Evolutionary conservation across 2,888 invertebrate species (phyloP).

Genomic region (Tipula helvola): DNA sequence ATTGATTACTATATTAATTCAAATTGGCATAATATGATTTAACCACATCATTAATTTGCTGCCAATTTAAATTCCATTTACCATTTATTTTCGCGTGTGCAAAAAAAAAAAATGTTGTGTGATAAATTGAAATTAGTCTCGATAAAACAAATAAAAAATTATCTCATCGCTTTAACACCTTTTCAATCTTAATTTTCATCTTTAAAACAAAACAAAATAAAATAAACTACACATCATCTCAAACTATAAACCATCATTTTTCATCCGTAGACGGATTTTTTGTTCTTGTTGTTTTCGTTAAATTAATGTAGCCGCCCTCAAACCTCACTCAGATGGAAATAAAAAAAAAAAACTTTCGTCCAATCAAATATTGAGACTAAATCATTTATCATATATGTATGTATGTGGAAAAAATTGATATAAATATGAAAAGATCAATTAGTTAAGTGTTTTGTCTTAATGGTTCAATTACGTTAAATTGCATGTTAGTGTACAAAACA

Average conservation of each 20-base stretch:
- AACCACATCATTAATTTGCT: neutral
- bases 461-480: neutral
- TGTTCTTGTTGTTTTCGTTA: neutral
- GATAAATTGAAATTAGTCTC: neutral
- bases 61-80: neutral
- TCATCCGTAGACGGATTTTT: neutral
- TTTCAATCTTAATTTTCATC: neutral
- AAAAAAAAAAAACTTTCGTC: neutral
- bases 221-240: neutral
- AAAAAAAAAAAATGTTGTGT: neutral
- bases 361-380: neutral
- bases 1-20: neutral
- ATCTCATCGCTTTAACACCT: neutral
- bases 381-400: neutral
- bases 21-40: neutral
- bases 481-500: neutral
- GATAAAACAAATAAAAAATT: constrained; percentile 4
- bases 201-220: neutral
- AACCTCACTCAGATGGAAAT: neutral
- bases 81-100: neutral
- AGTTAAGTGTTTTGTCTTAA: neutral
- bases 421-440: neutral
- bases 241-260: neutral
- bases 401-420: neutral
- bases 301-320: neutral